Percentiles rank a stretch among this genome's conserved stretches.
Conservation (phyloP, 2,113 vertebrate genomes). For the Platysternon megacephalum region DNA sequence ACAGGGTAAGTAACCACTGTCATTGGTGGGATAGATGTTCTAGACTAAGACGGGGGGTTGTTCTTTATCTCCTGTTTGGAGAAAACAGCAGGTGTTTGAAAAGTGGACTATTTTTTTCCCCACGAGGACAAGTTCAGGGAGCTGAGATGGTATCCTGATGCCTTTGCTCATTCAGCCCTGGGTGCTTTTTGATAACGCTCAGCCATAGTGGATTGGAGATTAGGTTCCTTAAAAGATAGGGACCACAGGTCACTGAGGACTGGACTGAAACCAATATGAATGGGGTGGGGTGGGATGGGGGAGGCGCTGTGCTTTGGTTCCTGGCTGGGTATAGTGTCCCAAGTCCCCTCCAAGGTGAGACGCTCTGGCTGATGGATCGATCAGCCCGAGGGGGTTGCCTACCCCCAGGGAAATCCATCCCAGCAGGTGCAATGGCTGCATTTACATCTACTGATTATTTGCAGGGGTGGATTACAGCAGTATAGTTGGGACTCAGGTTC, state of each 20-base stretch:
- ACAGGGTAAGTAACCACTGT: neutral
- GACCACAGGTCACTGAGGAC: neutral
- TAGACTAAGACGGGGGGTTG: neutral
- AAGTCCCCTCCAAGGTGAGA: neutral
- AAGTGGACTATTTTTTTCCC: neutral
- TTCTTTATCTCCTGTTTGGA: neutral
- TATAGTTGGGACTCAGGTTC: too few species aligned
- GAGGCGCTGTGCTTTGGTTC: neutral
- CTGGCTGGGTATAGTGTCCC: neutral
- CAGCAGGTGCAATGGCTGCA: neutral
- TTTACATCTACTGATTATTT: neutral
- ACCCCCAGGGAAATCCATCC: neutral
- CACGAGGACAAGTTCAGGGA: neutral
- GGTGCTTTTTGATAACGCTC: neutral
- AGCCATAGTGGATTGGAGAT: neutral
- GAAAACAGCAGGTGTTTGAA: neutral
- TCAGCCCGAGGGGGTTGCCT: neutral
- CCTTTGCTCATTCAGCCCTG: neutral
- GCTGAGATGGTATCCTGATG: neutral
- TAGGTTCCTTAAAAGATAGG: neutral
- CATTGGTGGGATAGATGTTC: neutral
- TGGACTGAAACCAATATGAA: neutral
- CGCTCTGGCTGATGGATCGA: neutral
- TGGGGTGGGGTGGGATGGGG: neutral
- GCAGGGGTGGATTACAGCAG: neutral